Evolutionary conservation across 2,113 vertebrate species (phyloP).

Genomic region (Gallinago paraguaiae): DNA sequence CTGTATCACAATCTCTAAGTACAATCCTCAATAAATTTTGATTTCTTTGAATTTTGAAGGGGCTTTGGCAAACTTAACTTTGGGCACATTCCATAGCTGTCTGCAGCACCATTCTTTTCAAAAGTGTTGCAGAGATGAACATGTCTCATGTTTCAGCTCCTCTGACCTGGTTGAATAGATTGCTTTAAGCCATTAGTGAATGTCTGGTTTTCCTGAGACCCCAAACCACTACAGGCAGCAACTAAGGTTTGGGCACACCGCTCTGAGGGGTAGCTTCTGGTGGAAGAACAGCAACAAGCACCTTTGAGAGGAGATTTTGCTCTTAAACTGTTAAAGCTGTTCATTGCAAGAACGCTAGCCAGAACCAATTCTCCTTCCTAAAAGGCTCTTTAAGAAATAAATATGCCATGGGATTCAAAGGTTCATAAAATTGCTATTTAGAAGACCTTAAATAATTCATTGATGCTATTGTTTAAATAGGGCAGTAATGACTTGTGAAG

Average conservation of each 20-base stretch:
- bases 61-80: neutral
- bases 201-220: neutral
- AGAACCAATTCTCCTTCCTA: neutral
- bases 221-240: neutral
- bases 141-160: neutral
- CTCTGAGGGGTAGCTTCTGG: neutral
- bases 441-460: neutral
- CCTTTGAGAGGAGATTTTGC: neutral
- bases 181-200: neutral
- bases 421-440: neutral
- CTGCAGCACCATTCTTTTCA: neutral
- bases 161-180: neutral
- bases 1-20: neutral
- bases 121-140: neutral
- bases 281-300: neutral
- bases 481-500: neutral
- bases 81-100: neutral
- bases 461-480: neutral
- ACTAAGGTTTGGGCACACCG: neutral
- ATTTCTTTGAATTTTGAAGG: neutral
- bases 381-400: neutral
- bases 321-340: neutral
- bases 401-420: neutral
- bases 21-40: neutral
- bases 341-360: neutral